Percentiles rank a stretch among this genome's conserved stretches.
These are phyloP conservation scores for Sinocyclocheilus maitianheensis DNA, from an alignment of 2,113 vertebrate genomes.

Conservation along the genomic window DNA sequence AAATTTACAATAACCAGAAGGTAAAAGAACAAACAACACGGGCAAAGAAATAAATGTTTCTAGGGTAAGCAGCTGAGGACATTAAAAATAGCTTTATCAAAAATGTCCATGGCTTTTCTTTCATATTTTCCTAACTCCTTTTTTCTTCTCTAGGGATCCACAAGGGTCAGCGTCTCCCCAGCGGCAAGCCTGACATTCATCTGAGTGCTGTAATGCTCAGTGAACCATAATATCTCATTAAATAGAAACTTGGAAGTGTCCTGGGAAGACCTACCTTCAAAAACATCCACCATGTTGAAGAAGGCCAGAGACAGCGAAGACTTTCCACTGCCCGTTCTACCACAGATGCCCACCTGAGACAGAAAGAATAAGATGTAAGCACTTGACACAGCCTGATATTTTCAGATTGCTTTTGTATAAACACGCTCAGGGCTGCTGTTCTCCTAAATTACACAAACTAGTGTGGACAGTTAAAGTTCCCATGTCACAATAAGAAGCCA, in stretches of 20 bases:
- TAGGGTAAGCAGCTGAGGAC: slow-evolving; percentile 4
- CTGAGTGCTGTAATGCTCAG: not conserved
- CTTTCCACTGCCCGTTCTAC: slow-evolving; percentile 95
- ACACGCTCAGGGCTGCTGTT: not conserved
- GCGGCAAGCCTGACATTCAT: not conserved
- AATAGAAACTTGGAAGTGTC: not conserved
- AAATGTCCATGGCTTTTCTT: not conserved
- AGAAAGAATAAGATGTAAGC: not conserved
- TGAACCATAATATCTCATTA: not conserved
- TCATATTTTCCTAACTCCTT: not conserved
- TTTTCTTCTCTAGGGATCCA: not conserved
- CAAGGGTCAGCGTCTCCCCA: not conserved
- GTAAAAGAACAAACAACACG: slow-evolving; percentile 55
- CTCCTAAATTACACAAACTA: slow-evolving; percentile 13
- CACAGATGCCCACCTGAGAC: slow-evolving; percentile 92
- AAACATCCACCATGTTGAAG: slow-evolving; percentile 99
- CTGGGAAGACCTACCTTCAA: slow-evolving; percentile 83
- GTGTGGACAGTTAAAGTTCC: not conserved
- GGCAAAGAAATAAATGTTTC: slow-evolving; percentile 22
- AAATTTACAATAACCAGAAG: slow-evolving; percentile 48
- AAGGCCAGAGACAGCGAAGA: slow-evolving; percentile 95
- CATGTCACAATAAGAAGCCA: slow-evolving; percentile 1
- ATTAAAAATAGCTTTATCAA: not conserved
- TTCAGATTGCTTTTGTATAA: slow-evolving; percentile 39
- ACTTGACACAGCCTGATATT: slow-evolving; percentile 8